phyloP scores from a whole-genome alignment of 2,797 vertebrate species.

The Neomorphus geoffroyi region DNA sequence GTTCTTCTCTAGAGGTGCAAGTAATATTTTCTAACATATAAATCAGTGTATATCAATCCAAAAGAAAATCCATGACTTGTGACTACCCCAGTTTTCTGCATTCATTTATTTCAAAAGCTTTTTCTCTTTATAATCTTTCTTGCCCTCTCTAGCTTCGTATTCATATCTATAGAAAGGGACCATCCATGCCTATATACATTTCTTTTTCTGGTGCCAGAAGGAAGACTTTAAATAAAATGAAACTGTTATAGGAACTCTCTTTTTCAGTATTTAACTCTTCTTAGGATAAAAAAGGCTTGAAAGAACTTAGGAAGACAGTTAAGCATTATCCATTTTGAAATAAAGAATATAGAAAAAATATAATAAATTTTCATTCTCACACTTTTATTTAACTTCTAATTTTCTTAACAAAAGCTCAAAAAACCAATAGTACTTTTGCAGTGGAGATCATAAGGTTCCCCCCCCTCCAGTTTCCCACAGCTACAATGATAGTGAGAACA shows the following conservation, averaged over 20 bases:
- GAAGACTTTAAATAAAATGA: conserved; percentile 19
- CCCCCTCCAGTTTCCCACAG: accelerated
- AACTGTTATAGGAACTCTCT: neutral
- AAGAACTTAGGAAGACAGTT: neutral
- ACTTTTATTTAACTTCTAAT: neutral
- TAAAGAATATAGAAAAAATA: neutral
- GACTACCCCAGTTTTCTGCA: neutral
- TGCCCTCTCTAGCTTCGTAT: neutral
- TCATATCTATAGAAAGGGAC: neutral
- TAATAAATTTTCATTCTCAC: neutral
- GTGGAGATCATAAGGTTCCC: neutral
- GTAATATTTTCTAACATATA: neutral
- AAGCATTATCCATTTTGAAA: neutral
- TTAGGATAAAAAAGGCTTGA: neutral
- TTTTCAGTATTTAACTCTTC: neutral
- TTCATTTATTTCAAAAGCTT: conserved; percentile 37
- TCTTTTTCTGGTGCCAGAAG: neutral
- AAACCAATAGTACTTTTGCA: neutral
- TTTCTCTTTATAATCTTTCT: conserved; percentile 1
- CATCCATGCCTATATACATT: neutral
- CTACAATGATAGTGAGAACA: neutral
- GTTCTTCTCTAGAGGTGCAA: neutral
- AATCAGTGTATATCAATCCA: neutral
- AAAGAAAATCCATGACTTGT: neutral
- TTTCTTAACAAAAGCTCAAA: neutral